Evolutionary conservation across 2,113 vertebrate genomes (phyloP).

Genomic region (Amblyornis subalaris): DNA sequence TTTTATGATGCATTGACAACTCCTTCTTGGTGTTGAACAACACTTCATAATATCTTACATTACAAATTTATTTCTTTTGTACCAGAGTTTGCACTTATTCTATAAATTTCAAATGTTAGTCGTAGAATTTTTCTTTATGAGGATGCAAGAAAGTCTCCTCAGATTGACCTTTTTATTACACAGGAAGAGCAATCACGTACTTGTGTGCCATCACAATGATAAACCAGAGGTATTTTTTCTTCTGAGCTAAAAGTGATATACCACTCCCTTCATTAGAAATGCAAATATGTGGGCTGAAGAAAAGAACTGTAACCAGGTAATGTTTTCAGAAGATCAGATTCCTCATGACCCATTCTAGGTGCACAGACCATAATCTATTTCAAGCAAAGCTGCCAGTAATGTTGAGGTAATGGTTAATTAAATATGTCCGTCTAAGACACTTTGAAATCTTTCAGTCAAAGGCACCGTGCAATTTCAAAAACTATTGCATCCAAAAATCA

Average conservation of each 20-base stretch:
- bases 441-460: not conserved
- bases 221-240: not conserved
- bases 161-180: not conserved
- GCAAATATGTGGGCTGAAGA: not conserved
- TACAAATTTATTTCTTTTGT: not conserved
- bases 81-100: not conserved
- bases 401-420: not conserved
- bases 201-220: not conserved
- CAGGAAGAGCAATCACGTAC: not conserved
- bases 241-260: not conserved
- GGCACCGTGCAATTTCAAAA: not conserved
- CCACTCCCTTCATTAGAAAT: not conserved
- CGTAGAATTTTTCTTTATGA: slow-evolving; percentile 1
- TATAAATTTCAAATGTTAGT: not conserved
- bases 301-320: not conserved
- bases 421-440: not conserved
- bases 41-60: not conserved
- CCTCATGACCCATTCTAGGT: not conserved
- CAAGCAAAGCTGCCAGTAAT: not conserved
- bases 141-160: not conserved
- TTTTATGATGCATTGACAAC: not conserved
- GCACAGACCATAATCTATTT: not conserved
- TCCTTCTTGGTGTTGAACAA: not conserved
- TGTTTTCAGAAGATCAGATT: not conserved
- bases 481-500: not conserved